Conservation (phyloP, 2,888 invertebrate genomes). For the Hydriomena furcata region DNA sequence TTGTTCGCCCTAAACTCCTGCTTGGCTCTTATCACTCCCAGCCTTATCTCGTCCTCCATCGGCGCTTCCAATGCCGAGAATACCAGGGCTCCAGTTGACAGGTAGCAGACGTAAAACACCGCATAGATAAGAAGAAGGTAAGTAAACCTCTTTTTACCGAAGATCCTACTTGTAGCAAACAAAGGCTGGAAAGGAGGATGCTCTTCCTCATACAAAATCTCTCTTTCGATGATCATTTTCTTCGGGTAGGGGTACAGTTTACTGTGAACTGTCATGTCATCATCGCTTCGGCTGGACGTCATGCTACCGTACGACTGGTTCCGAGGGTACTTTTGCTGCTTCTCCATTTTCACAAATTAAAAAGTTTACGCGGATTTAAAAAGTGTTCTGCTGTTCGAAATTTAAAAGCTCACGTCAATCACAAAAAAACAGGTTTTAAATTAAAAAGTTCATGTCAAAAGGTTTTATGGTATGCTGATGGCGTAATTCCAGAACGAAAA, state of each 20-base stretch:
- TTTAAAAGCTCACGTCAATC: slow-evolving; percentile 16
- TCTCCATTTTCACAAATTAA: slow-evolving; percentile 50
- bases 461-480: slow-evolving; percentile 38
- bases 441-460: slow-evolving; percentile 23
- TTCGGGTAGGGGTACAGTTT: slow-evolving; percentile 71
- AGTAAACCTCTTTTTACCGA: slow-evolving; percentile 81
- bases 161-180: slow-evolving; percentile 67
- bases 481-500: slow-evolving; percentile 54
- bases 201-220: slow-evolving; percentile 74
- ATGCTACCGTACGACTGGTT: slow-evolving; percentile 77
- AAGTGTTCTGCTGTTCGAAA: slow-evolving; percentile 9
- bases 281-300: slow-evolving; percentile 68
- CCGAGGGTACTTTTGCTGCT: slow-evolving; percentile 58
- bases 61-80: slow-evolving; percentile 87
- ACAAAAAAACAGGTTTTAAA: slow-evolving; percentile 20
- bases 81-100: slow-evolving; percentile 86
- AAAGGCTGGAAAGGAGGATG: slow-evolving; percentile 73
- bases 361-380: slow-evolving; percentile 8
- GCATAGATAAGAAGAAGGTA: slow-evolving; percentile 81
- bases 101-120: slow-evolving; percentile 84
- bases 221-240: slow-evolving; percentile 69
- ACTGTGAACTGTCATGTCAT: slow-evolving; percentile 77
- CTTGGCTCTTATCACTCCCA: slow-evolving; percentile 77
- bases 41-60: slow-evolving; percentile 80
- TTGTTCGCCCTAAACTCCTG: slow-evolving; percentile 82